These are phyloP conservation scores for Lepidonotus clava DNA, from an alignment of 2,888 invertebrate genomes.

Conservation along the genomic window DNA sequence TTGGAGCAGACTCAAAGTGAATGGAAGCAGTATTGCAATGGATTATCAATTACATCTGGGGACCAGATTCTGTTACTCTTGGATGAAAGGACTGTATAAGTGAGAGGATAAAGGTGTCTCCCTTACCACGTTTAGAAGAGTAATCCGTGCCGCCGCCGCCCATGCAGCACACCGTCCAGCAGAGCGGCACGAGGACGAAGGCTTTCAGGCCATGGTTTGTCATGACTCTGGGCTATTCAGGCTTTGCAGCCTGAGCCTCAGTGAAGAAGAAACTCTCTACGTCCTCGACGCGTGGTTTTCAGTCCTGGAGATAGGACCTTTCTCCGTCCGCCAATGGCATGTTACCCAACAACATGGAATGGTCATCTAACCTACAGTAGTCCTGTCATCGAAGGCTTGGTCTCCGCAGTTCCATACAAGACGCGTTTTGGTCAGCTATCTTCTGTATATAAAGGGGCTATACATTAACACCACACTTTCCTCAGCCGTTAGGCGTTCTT, in stretches of 20 bases:
- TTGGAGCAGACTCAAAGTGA: too few relatives aligned
- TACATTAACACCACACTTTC: too few relatives aligned
- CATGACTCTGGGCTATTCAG: not conserved
- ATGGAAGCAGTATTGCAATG: too few relatives aligned
- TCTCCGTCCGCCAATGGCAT: not conserved
- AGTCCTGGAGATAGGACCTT: not conserved
- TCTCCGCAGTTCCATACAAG: too few relatives aligned
- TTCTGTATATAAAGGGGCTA: too few relatives aligned
- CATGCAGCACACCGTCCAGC: slow-evolving; percentile 11
- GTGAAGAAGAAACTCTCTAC: too few relatives aligned
- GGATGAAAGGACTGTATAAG: not conserved
- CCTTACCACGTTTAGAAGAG: not conserved
- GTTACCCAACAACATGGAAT: too few relatives aligned
- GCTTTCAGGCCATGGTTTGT: not conserved
- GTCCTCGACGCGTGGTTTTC: not conserved
- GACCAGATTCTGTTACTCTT: not conserved
- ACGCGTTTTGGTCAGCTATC: too few relatives aligned
- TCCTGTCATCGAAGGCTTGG: too few relatives aligned
- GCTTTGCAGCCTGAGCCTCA: not conserved
- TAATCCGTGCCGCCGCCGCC: slow-evolving; percentile 3
- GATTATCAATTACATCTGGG: too few relatives aligned
- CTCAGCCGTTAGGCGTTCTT: too few relatives aligned
- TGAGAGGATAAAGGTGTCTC: not conserved
- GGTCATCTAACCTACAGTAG: too few relatives aligned
- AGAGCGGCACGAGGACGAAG: not conserved